Base-by-base conservation (phyloP, 2,888 invertebrate genomes). In the Imbricaverruca yamaguchii region DNA sequence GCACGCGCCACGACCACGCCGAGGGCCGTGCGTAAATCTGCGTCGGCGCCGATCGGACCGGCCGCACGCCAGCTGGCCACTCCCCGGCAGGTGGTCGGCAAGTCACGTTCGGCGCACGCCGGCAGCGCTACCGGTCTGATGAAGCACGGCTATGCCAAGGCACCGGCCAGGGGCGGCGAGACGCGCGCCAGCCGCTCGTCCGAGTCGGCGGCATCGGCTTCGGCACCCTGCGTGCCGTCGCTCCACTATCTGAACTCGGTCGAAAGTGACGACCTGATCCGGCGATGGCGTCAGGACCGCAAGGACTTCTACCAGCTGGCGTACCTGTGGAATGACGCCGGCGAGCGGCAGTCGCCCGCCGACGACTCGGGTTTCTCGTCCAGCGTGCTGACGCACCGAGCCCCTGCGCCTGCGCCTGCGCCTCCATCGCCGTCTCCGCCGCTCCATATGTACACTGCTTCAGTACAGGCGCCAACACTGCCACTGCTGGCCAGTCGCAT, bases 241-340 rank as follows among this genome's bases (percentile, higher is more conserved):
- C 74, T 74, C 18, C 53, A 55, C 55, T 74, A 55, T 55, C 74
- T 74, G 13, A 55, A 74, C 53, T 74, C 74, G 15, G 21, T 55
- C 55, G 74, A 74, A 55, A 74, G 74, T 15, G 74, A 74, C 74
- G 74, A 74, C 21, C 74, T 74, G 53, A 74, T 74, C 21, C 74
- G 55, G 10, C 74, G 74, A 55, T 74, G 74, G 74, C 74, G 74
- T 2, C 74, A 74, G 74, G 74, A 74, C 74, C 53, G 74, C 21
- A 53, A 55, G 53, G 74, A 74, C 74, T 74, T 74, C 21, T 74
- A 74, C 21, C 74, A 74, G 74, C 55, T 74, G 74, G 74, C 74
- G 10, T 74, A 74, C 74, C 74, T 74, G 53, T 18, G 74, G 21
- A 21, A n/a, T 12, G 39, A 55, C 74, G 74, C 23, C 74, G 39